Evolutionary conservation across 2,888 invertebrate species (phyloP).

Genomic region (Melieria omissa): DNA sequence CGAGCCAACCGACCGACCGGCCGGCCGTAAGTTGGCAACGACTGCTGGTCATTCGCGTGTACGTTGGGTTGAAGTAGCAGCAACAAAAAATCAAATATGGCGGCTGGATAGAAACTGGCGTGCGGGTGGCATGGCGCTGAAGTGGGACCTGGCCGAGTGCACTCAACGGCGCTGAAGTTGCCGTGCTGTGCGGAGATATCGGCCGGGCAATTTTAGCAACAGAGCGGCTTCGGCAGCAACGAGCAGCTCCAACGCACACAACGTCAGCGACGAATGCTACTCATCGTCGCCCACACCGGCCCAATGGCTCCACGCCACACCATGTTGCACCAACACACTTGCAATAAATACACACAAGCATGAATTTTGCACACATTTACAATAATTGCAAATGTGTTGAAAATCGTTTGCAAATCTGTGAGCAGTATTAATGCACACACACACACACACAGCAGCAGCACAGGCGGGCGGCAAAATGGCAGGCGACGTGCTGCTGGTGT

Average conservation of each 20-base stretch:
- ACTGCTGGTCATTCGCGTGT: no score
- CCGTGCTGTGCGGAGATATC: not conserved
- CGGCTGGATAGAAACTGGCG: not conserved
- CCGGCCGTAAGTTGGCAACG: no score
- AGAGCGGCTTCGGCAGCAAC: not conserved
- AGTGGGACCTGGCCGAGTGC: not conserved
- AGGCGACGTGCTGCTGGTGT: no score
- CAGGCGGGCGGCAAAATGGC: not conserved
- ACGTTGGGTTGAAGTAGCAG: not conserved
- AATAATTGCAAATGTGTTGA: constrained; percentile 61
- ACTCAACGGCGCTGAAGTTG: constrained; percentile 8
- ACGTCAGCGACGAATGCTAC: not conserved
- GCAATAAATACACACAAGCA: constrained; percentile 18
- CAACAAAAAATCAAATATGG: constrained; percentile 3
- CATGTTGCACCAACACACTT: constrained; percentile 41
- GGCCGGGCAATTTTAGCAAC: not conserved
- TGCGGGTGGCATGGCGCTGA: not conserved
- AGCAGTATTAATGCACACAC: constrained; percentile 46
- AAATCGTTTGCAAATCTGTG: constrained; percentile 60
- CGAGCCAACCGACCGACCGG: no score
- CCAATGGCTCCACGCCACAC: not conserved
- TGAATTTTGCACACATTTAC: constrained; percentile 58
- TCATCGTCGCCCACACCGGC: constrained; percentile 10
- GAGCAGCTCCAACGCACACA: not conserved
- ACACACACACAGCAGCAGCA: not conserved